Percentiles rank a stretch among this genome's conserved stretches.
phyloP scores from a whole-genome alignment of 2,797 vertebrate genomes.

The Limosa lapponica region DNA sequence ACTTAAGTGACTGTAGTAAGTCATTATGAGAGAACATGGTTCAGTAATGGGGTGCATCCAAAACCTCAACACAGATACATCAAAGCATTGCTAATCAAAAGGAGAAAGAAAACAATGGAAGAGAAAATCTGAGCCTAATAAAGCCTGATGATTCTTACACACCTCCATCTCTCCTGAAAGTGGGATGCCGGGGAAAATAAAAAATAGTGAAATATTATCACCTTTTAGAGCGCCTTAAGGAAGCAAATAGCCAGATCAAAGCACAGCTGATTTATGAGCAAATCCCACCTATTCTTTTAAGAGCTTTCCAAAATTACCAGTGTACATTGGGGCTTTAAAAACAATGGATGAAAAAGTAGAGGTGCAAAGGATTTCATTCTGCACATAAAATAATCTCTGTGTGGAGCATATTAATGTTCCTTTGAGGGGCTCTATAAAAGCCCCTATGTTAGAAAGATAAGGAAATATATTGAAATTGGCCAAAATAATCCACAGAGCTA shows the following conservation, averaged over 20 bases:
- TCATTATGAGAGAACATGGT: background rate
- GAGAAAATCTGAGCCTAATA: background rate
- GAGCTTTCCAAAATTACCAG: conserved; percentile 26
- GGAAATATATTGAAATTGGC: conserved; percentile 2
- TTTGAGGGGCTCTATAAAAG: conserved; percentile 49
- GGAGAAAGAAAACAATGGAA: background rate
- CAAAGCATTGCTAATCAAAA: background rate
- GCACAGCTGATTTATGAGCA: background rate
- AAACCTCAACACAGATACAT: background rate
- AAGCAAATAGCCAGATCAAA: conserved; percentile 30
- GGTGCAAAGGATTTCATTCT: conserved; percentile 25
- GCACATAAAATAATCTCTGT: conserved; percentile 34
- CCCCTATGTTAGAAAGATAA: background rate
- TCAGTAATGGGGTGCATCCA: background rate
- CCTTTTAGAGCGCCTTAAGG: background rate
- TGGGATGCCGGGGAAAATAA: background rate
- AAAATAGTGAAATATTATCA: background rate
- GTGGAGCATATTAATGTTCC: conserved; percentile 7
- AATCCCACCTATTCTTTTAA: conserved; percentile 27
- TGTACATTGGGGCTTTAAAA: background rate
- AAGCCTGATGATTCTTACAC: background rate
- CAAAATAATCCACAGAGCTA: conserved; percentile 29
- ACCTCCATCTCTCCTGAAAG: background rate
- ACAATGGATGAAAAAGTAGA: conserved; percentile 13
- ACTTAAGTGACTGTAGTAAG: background rate